Percentiles rank a stretch among this genome's conserved stretches.
Conservation (phyloP, 35 echinoderm and acorn worm species). For the Ophioderma brevispina region DNA sequence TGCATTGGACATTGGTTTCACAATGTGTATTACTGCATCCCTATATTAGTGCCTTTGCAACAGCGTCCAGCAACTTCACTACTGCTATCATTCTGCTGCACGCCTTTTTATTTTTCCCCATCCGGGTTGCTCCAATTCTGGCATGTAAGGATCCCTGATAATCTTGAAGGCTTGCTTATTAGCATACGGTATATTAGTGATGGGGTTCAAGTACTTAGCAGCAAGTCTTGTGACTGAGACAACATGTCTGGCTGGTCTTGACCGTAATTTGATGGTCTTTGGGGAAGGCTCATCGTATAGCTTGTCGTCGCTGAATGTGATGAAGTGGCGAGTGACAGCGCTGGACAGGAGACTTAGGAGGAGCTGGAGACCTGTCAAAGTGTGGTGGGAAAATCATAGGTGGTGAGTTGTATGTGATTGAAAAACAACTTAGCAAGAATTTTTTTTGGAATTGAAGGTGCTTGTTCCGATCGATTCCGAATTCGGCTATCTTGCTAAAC, state of each 20-base stretch:
- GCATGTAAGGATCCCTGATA: conserved; percentile 88
- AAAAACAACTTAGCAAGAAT: too few relatives aligned
- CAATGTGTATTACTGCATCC: too few relatives aligned
- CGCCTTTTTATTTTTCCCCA: conserved; percentile 42
- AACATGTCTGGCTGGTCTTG: conserved; percentile 67
- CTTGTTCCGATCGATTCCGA: too few relatives aligned
- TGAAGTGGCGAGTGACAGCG: conserved; percentile 88
- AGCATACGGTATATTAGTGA: conserved; percentile 94
- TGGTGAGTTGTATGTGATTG: too few relatives aligned
- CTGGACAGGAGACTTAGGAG: not conserved
- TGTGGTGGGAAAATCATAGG: too few relatives aligned
- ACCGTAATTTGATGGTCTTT: conserved; percentile 6
- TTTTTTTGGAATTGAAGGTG: too few relatives aligned
- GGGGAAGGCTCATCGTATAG: conserved; percentile 71
- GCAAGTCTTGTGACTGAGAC: conserved; percentile 88
- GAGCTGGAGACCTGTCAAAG: not conserved
- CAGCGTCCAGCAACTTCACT: too few relatives aligned
- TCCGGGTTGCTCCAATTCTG: conserved; percentile 68
- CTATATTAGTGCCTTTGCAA: too few relatives aligned
- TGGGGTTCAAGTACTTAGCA: conserved; percentile 90
- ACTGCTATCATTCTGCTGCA: conserved; percentile 7
- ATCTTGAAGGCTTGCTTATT: conserved; percentile 92
- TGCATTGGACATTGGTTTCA: too few relatives aligned
- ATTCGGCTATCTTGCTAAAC: too few relatives aligned
- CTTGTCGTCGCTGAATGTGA: conserved; percentile 90